A percentile compares a stretch with the other conserved stretches of the same genome.
Evolutionary conservation across 2,888 invertebrate species (phyloP).

Genomic region (Protophormia terraenovae): DNA sequence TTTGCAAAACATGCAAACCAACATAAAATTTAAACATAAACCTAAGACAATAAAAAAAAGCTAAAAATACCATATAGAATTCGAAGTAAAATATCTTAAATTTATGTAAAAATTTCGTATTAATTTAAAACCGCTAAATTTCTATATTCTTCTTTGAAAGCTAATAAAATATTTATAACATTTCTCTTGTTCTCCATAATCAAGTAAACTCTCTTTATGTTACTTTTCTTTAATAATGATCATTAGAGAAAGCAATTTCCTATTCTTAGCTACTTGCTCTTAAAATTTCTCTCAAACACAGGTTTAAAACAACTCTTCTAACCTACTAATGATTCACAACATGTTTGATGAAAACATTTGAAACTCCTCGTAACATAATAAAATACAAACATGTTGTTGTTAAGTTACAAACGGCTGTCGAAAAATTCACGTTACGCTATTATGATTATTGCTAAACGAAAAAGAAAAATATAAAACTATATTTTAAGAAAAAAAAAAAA

Average conservation of each 20-base stretch:
- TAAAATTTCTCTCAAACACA: conserved; percentile 48
- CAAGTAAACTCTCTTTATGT: not conserved
- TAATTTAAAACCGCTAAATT: not conserved
- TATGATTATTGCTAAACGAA: conserved; percentile 17
- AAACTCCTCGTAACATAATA: not conserved
- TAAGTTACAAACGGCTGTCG: not conserved
- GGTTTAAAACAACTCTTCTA: conserved; percentile 27
- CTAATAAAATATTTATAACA: not conserved
- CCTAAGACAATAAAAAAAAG: too few species aligned
- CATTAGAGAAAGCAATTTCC: conserved; percentile 51
- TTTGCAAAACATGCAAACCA: too few species aligned
- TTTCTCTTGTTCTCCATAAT: not conserved
- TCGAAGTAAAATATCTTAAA: not conserved
- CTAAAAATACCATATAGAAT: too few species aligned
- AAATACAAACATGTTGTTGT: not conserved
- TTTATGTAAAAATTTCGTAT: not conserved
- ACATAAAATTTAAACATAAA: too few species aligned
- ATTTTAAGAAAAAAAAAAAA: conserved; percentile 9
- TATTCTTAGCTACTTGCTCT: not conserved
- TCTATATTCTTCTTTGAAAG: not conserved
- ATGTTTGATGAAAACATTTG: conserved; percentile 4
- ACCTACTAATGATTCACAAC: conserved; percentile 50
- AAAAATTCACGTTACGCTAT: conserved; percentile 50
- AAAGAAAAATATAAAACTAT: conserved; percentile 18
- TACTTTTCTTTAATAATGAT: conserved; percentile 21